A percentile compares a stretch with the other conserved stretches of the same genome.
phyloP scores from a whole-genome alignment of 2,797 vertebrate species.

The Valencia hispanica region DNA sequence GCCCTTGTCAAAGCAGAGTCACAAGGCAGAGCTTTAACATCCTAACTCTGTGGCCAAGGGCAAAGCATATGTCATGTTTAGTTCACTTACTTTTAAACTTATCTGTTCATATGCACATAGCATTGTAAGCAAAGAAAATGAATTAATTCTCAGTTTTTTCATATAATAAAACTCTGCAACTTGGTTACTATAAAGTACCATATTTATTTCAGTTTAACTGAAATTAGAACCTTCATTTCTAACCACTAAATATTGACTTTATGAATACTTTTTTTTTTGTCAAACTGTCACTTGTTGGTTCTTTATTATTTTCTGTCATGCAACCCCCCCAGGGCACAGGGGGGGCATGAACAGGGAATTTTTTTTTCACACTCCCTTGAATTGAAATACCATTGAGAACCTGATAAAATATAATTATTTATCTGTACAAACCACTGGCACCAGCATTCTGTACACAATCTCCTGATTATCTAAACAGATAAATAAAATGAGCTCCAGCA shows the following conservation, averaged over 20 bases:
- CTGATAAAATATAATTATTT: no score
- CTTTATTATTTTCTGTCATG: no score
- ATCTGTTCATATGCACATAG: constrained; percentile 7
- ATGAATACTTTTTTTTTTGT: background rate
- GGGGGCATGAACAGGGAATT: no score
- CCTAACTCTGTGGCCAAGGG: constrained; percentile 29
- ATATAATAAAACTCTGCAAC: background rate
- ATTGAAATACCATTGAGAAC: no score
- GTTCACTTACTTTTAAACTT: constrained; percentile 16
- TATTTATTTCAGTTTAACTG: background rate
- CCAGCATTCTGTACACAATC: no score
- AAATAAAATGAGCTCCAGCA: no score
- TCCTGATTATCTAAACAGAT: no score
- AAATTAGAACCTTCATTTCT: background rate
- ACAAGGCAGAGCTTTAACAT: constrained; percentile 53
- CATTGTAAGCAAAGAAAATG: background rate
- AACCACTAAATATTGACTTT: background rate
- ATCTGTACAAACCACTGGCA: no score
- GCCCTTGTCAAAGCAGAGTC: constrained; percentile 59
- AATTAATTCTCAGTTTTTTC: background rate
- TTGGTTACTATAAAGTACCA: background rate
- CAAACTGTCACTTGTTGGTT: background rate
- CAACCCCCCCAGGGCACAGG: no score
- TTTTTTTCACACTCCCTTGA: no score
- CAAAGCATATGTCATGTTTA: constrained; percentile 35